phyloP scores from a whole-genome alignment of 2,888 invertebrate genomes.

The Alloplasta piceator region DNA sequence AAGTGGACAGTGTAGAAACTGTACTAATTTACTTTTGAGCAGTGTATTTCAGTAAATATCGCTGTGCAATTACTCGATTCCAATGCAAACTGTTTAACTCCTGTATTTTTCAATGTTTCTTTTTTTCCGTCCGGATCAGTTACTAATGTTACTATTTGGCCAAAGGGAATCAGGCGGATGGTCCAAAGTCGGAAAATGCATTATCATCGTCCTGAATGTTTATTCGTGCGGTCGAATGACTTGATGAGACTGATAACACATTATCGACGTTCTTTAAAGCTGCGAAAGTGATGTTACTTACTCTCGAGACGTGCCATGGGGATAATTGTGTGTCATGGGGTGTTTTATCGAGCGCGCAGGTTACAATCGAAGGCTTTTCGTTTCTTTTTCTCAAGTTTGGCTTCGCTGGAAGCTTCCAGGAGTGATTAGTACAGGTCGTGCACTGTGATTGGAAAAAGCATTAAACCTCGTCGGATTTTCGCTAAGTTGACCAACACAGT shows the following conservation, averaged over 20 bases:
- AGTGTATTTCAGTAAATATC: too few relatives aligned
- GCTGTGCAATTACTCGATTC: too few relatives aligned
- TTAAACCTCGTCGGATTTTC: conserved; percentile 34
- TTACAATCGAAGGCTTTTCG: conserved; percentile 39
- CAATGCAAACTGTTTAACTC: too few relatives aligned
- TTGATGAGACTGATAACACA: not conserved
- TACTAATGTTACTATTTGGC: too few relatives aligned
- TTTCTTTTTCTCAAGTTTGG: conserved; percentile 7
- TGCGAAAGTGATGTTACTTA: conserved; percentile 73
- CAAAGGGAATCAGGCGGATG: too few relatives aligned
- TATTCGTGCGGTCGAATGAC: not conserved
- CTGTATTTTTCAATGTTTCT: too few relatives aligned
- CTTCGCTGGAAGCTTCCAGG: conserved; percentile 48
- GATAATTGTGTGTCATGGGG: conserved; percentile 66
- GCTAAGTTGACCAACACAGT: conserved; percentile 40
- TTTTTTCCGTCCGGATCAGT: too few relatives aligned
- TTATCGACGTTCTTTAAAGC: conserved; percentile 37
- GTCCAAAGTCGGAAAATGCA: too few relatives aligned
- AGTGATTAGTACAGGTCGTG: conserved; percentile 47
- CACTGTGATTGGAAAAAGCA: conserved; percentile 29
- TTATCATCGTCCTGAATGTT: too few relatives aligned
- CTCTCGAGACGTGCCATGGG: conserved; percentile 81
- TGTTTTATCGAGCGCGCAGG: conserved; percentile 49
- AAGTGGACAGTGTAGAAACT: too few relatives aligned
- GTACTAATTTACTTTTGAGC: too few relatives aligned